Evolutionary conservation across 2,888 invertebrate species (phyloP), one percentile per base, ranked within the genome.

Genomic region (Argyresthia albistria): DNA sequence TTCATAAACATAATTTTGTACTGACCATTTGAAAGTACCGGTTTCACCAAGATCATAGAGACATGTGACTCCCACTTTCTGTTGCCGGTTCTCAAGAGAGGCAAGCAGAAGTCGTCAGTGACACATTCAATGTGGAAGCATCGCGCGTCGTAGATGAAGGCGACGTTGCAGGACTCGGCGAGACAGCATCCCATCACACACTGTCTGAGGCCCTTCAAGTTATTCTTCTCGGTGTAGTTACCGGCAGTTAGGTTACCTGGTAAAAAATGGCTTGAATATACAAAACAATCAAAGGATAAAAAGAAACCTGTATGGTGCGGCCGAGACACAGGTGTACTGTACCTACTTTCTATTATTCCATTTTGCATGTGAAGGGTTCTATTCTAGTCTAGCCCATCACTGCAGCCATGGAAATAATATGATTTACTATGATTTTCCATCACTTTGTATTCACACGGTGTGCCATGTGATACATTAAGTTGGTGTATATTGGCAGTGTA

Each of bases 71-170:
- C 86, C 60, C 90, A 82, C 59, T 92, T 91, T 8, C 82, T 74
- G 52, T 68, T 70, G 14, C 72, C 76, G 0, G 71, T 58, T 46
- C 91, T 88, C 46, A 89, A 83, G 14, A 91, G 83, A 0, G 95
- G 95, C 57, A 92, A 65, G 64, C 95, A 95, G 36, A 91, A 77
- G 65, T 93, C 92, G 66, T 93, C 91, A 61, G 88, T 92, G 6
- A 77, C 83, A 75, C 95, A 95, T 55, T 90, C 89, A 14, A 95
- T 91, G 74, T 94, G 93, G 69, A 91, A 96, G 70, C 96, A 96
- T 56, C 91, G 91, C 15, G 88, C 78, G 64, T 94, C 92, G 60
- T 90, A 91, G 74, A 94, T 92, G 67, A 96, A 91, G 4, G 93
- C 95, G 57, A 95, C 92, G 73, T 96, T 93, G 71, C 96, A 96